phyloP scores from a whole-genome alignment of 2,888 invertebrate species.

The Lasioglossum oenotherae region DNA sequence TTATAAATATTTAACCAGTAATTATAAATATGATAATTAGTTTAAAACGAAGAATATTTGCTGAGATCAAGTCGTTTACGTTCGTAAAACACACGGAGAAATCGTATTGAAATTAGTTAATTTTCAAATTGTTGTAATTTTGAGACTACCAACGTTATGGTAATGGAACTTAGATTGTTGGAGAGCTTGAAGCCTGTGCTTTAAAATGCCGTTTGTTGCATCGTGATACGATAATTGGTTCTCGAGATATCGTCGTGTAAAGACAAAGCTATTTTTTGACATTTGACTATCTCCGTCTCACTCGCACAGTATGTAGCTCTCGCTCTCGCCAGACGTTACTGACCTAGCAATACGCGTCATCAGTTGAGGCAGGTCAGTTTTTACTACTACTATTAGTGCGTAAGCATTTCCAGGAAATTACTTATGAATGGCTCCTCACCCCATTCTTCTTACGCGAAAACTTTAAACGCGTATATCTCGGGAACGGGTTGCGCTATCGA shows the following conservation, averaged over 20 bases:
- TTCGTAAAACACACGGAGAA: neutral
- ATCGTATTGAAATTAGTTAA: neutral
- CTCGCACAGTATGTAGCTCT: neutral
- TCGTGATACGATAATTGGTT: neutral
- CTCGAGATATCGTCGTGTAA: neutral
- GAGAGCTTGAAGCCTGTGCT: neutral
- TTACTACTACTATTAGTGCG: neutral
- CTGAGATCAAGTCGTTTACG: neutral
- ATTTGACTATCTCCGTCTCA: neutral
- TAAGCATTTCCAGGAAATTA: neutral
- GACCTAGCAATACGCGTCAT: neutral
- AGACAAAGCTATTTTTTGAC: neutral
- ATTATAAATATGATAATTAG: neutral
- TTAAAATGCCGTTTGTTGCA: neutral
- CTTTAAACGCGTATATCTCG: neutral
- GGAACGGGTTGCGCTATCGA: neutral
- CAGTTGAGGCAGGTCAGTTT: neutral
- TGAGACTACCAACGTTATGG: neutral
- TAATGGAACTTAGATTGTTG: neutral
- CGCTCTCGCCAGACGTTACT: neutral
- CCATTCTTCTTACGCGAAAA: neutral
- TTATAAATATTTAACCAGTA: too few relatives aligned
- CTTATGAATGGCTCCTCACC: neutral
- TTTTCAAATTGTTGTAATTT: neutral
- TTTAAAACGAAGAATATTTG: neutral